Evolutionary conservation across 2,113 vertebrate species (phyloP), one percentile per base, ranked within the genome.

Genomic region (Ochotona princeps): DNA sequence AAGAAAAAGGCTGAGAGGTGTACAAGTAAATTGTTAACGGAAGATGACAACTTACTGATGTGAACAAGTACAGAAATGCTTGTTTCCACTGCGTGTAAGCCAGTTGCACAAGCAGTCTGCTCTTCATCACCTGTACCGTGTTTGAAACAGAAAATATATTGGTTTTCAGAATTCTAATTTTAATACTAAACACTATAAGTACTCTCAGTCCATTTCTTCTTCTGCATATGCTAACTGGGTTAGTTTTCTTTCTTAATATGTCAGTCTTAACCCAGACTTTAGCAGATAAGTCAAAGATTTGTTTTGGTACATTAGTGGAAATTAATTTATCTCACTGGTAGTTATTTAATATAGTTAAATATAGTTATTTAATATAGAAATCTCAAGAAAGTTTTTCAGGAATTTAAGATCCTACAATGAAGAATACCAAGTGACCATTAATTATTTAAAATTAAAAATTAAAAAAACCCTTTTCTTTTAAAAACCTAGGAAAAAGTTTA

Each of bases 281-380:
- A 23, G 30, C 17, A 87, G 78, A 84, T 72, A 78, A 76, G n/a
- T 81, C 63, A 70, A 21, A 66, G 54, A 51, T 44, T 79, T 74
- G 84, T 23, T 15, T 3, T 65, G 5, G 14, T n/a, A n/a, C 18
- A 57, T 44, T 86, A 51, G 11, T 49, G 47, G 72, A 83, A 80
- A 30, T 78, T 89, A 65, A 86, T 80, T 89, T 83, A 83, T 82
- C 92, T 87, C 66, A 67, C 5, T 80, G 7, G 1, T 61, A 61
- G 5, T 17, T 57, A 7, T 92, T 75, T 87, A 65, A 60, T 92
- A 51, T 32, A 54, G 51, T n/a, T n/a, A n/a, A n/a, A n/a, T n/a
- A n/a, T 61, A 61, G 5, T 17, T 57, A 7, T 92, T 75, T 87
- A 65, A 60, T 92, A 51, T 32, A 54, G 51, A 87, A 89, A 92